Percentiles rank a stretch among this genome's conserved stretches.
Evolutionary conservation across 1,140 invertebrate genomes (phyloP).

Genomic region (Oedothorax gibbosus): DNA sequence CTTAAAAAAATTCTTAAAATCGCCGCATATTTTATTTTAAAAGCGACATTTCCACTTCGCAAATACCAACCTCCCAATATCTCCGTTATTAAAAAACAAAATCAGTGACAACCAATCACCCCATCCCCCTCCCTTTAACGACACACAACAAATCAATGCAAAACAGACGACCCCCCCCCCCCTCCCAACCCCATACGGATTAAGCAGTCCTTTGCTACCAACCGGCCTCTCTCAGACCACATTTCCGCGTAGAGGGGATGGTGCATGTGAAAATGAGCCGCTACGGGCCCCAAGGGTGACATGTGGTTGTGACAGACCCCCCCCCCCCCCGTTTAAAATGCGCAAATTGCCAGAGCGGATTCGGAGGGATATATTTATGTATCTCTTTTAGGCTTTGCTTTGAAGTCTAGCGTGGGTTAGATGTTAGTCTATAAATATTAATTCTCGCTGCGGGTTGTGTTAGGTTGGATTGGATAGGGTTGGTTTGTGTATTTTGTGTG

Average conservation of each 20-base stretch:
- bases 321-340: slow-evolving; percentile 29
- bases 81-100: too few species aligned
- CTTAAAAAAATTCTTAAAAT: too few species aligned
- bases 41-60: too few species aligned
- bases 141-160: too few species aligned
- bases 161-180: too few species aligned
- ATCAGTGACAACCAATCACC: too few species aligned
- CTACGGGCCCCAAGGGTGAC: slow-evolving; percentile 23
- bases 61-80: too few species aligned
- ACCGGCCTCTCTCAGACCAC: not conserved
- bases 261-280: slow-evolving; percentile 21
- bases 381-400: slow-evolving; percentile 1
- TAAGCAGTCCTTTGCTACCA: too few species aligned
- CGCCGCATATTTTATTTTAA: too few species aligned
- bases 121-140: too few species aligned
- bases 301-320: slow-evolving; percentile 35
- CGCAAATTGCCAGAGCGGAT: slow-evolving; percentile 31
- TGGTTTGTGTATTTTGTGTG: not conserved
- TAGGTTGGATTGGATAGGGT: not conserved
- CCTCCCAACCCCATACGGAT: too few species aligned
- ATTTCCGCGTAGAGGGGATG: not conserved
- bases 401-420: not conserved
- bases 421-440: slow-evolving; percentile 47
- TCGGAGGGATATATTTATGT: slow-evolving; percentile 33
- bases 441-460: slow-evolving; percentile 14